These are phyloP conservation scores for Dysidea cf. avara DNA, from an alignment of 37 sponge, comb jelly and placozoan species.

Conservation along the genomic window DNA sequence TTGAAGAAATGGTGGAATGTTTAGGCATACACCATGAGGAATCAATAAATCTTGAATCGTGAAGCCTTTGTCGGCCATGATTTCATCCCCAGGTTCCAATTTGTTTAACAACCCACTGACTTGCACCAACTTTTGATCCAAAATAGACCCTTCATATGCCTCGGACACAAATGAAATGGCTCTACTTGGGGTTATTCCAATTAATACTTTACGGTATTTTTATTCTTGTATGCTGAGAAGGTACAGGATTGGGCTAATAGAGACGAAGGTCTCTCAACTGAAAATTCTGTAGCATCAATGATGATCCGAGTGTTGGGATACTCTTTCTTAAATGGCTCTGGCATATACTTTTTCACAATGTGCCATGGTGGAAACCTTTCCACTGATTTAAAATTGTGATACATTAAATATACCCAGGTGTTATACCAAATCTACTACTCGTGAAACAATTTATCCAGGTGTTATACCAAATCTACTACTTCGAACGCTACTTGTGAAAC, in stretches of 20 bases:
- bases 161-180: background rate
- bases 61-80: conserved; percentile 11
- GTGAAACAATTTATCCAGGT: too few relatives aligned
- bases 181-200: conserved; percentile 22
- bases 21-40: conserved; percentile 15
- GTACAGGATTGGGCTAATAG: conserved; percentile 16
- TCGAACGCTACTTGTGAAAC: too few relatives aligned
- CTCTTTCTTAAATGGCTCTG: conserved; percentile 11
- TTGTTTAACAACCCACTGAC: too few relatives aligned
- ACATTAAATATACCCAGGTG: conserved; percentile 43
- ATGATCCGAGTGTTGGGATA: conserved; percentile 24
- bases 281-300: conserved; percentile 32
- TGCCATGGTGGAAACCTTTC: background rate
- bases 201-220: conserved; percentile 37
- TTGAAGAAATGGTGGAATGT: conserved; percentile 18
- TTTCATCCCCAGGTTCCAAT: background rate
- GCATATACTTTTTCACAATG: conserved; percentile 20
- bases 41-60: conserved; percentile 15
- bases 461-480: too few relatives aligned
- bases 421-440: too few relatives aligned
- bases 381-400: conserved; percentile 1
- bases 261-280: conserved; percentile 36
- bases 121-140: background rate
- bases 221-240: too few relatives aligned
- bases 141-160: too few relatives aligned